These are phyloP conservation scores for Aphidius colemani DNA, from an alignment of 2,888 invertebrate species.

Conservation along the genomic window DNA sequence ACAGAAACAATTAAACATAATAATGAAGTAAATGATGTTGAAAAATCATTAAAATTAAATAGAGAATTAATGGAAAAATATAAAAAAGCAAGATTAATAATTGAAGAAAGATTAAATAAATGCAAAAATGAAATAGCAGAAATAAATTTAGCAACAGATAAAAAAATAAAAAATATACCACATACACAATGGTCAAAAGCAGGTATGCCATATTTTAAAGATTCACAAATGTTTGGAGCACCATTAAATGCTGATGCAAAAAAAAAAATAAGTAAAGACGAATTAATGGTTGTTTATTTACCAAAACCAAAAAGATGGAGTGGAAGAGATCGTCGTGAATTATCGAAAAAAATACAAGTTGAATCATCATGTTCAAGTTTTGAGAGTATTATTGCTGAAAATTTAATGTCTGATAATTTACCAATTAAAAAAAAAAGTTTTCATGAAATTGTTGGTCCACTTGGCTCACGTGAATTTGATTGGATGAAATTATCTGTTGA, in stretches of 20 bases:
- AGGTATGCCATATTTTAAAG: conserved; percentile 73
- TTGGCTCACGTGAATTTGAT: conserved; percentile 61
- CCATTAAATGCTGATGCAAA: conserved; percentile 68
- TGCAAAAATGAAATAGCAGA: conserved; percentile 45
- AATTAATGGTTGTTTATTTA: conserved; percentile 48
- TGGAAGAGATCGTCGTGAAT: conserved; percentile 62
- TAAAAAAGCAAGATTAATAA: conserved; percentile 52
- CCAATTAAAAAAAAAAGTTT: conserved; percentile 28
- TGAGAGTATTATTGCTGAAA: background rate
- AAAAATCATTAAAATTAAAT: conserved; percentile 55
- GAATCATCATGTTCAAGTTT: conserved; percentile 21
- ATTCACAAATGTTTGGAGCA: conserved; percentile 63
- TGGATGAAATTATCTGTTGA: conserved; percentile 65
- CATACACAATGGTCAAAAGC: conserved; percentile 52
- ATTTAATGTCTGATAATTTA: conserved; percentile 31
- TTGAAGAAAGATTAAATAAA: conserved; percentile 52
- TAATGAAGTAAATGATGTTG: background rate
- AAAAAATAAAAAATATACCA: conserved; percentile 11
- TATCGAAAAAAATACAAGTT: conserved; percentile 20
- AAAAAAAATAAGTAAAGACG: conserved; percentile 54
- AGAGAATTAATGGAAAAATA: conserved; percentile 57
- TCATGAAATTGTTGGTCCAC: conserved; percentile 40
- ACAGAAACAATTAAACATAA: too few species aligned
- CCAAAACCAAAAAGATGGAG: conserved; percentile 59
- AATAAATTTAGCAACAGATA: conserved; percentile 4